These are phyloP conservation scores for Mycalesis mineus DNA, from an alignment of 2,888 invertebrate genomes.

Conservation along the genomic window DNA sequence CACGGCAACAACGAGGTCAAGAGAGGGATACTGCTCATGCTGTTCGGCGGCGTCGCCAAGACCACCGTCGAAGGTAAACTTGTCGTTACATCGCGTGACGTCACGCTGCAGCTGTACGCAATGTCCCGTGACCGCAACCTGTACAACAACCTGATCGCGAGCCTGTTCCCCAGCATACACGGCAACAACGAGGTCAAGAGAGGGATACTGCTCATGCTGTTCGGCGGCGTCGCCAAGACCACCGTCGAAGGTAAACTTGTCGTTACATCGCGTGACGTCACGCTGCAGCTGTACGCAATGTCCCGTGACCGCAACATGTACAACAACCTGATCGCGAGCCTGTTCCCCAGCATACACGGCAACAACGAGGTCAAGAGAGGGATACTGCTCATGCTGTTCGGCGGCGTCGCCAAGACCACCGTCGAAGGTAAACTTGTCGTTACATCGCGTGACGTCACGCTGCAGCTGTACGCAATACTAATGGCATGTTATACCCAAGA, in stretches of 20 bases:
- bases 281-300: constrained; percentile 96
- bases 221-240: constrained; percentile 97
- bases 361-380: constrained; percentile 97
- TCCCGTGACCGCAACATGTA: constrained; percentile 95
- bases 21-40: constrained; percentile 91
- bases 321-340: constrained; percentile 90
- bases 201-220: constrained; percentile 94
- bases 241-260: constrained; percentile 84
- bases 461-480: no score
- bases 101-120: constrained; percentile 91
- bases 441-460: no score
- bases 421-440: constrained; percentile 79
- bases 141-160: constrained; percentile 92
- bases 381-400: constrained; percentile 95
- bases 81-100: no score
- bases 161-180: constrained; percentile 97
- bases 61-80: constrained; percentile 87
- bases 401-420: constrained; percentile 97
- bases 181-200: constrained; percentile 98
- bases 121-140: constrained; percentile 97
- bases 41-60: constrained; percentile 98
- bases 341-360: constrained; percentile 98
- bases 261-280: no score
- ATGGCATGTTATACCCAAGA: no score
- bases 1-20: constrained; percentile 99